Evolutionary conservation across 2,113 vertebrate genomes (phyloP).

Genomic region (Hylia prasina): DNA sequence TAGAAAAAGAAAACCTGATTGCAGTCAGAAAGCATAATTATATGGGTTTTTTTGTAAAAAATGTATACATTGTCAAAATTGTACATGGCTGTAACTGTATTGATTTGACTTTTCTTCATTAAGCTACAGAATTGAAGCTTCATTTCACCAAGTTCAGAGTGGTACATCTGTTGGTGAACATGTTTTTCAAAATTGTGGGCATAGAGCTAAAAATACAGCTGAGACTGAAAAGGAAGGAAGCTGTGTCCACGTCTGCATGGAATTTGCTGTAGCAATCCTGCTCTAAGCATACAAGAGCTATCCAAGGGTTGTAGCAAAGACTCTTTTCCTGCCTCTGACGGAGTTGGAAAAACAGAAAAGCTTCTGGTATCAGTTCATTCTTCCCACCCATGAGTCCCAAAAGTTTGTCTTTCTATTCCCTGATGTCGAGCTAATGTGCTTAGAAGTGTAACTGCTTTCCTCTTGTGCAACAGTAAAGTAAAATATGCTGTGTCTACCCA

Average conservation of each 20-base stretch:
- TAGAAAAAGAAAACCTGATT: background rate
- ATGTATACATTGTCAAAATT: background rate
- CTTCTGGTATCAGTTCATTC: background rate
- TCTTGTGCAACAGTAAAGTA: background rate
- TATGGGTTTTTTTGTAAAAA: background rate
- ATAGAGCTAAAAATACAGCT: background rate
- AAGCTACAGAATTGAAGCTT: background rate
- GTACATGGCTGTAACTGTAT: background rate
- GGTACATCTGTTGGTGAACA: background rate
- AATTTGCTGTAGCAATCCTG: accelerated
- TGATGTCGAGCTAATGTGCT: background rate
- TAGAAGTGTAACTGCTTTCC: background rate
- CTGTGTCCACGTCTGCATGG: background rate
- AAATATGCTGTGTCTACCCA: background rate
- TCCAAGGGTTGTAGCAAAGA: background rate
- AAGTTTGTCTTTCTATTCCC: background rate
- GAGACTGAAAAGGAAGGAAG: background rate
- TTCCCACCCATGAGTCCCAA: background rate
- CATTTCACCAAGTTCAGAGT: background rate
- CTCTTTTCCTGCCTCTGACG: background rate
- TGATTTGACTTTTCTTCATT: background rate
- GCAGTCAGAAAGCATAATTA: background rate
- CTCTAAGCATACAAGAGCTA: background rate
- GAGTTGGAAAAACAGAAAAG: background rate
- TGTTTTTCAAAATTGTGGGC: background rate